Evolutionary conservation across 2,113 vertebrate species (phyloP), one percentile per base, ranked within the genome.

Genomic region (Scalopus aquaticus): DNA sequence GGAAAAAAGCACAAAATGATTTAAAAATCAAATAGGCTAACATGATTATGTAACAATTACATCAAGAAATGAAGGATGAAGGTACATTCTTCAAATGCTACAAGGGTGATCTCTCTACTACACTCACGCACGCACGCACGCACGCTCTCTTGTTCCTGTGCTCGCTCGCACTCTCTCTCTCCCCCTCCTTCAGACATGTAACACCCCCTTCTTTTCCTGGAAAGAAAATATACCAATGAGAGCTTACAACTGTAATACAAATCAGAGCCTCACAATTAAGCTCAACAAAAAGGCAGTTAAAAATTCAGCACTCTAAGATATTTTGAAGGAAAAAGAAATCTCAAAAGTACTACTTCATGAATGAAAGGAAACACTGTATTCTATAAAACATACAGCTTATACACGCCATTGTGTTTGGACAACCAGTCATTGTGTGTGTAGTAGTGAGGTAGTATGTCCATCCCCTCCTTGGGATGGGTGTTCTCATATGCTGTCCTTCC

Each of bases 381-480:
- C 26, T 78, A 46, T 46, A 88, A 92, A 91, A 94, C 78, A 70
- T 5, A n/a, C 1, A 97, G 95, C 83, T 96, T 91, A 94, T 91
- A 97, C 20, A 93, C 5, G 76, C 44, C 26, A 93, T 77, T 98
- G 98, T 98, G 98, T 98, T 98, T 98, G 97, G 98, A 98, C 85
- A 96, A 97, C 97, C 98, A 98, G 98, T 98, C 98, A 98, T 98
- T 97, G 96, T 97, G 97, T 97, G 97, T 98, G 98, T 97, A 98
- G 97, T 97, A 98, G 98, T 99, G 99, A 99, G 99, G 99, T 99
- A 99, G 99, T 98, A 97, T 98, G 97, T 90, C 78, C 97, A 98
- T 98, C 98, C 97, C 88, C 92, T 97, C 94, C 96, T 94, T 91
- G 98, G 99, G 98, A 99, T 98, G 94, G 98, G 99, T 98, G 98